Percentiles rank a stretch among this genome's conserved stretches.
phyloP scores from a whole-genome alignment of 2,797 vertebrate species.

The Lindbergichthys nudifrons region DNA sequence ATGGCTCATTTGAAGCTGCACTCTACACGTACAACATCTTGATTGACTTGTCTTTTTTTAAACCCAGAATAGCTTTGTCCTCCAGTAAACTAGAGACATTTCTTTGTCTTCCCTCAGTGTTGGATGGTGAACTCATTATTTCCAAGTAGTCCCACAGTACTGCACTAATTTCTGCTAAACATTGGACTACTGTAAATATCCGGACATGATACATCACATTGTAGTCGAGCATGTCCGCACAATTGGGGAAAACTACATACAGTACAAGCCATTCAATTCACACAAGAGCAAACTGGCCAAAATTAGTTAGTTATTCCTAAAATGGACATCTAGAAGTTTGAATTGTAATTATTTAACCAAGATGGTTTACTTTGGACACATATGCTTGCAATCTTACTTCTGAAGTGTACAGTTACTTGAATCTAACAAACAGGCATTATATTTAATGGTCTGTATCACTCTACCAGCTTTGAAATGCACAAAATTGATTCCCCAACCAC shows the following conservation, averaged over 20 bases:
- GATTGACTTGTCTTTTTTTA: conserved; percentile 40
- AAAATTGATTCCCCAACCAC: conserved; percentile 77
- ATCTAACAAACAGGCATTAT: conserved; percentile 78
- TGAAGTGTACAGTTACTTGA: conserved; percentile 77
- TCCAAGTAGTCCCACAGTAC: conserved; percentile 74
- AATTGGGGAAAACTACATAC: conserved; percentile 75
- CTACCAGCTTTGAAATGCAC: conserved; percentile 74
- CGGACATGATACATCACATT: conserved; percentile 77
- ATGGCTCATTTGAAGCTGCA: conserved; percentile 82
- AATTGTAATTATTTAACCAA: conserved; percentile 72
- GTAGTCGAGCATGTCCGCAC: conserved; percentile 77
- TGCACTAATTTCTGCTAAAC: conserved; percentile 79
- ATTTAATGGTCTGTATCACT: conserved; percentile 69
- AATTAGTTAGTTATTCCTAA: conserved; percentile 75
- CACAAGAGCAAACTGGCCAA: conserved; percentile 81
- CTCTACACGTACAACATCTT: conserved; percentile 69
- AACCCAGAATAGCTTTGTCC: conserved; percentile 43
- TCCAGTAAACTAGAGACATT: conserved; percentile 66
- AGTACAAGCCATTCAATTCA: conserved; percentile 81
- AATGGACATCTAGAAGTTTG: conserved; percentile 74
- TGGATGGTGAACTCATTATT: conserved; percentile 60
- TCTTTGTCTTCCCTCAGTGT: conserved; percentile 49
- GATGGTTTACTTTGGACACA: conserved; percentile 81
- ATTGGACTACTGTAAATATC: conserved; percentile 79
- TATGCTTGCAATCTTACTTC: conserved; percentile 72